Evolutionary conservation across 2,888 invertebrate species (phyloP), one percentile per base, ranked within the genome.

Genomic region (Nymphalis c-album): DNA sequence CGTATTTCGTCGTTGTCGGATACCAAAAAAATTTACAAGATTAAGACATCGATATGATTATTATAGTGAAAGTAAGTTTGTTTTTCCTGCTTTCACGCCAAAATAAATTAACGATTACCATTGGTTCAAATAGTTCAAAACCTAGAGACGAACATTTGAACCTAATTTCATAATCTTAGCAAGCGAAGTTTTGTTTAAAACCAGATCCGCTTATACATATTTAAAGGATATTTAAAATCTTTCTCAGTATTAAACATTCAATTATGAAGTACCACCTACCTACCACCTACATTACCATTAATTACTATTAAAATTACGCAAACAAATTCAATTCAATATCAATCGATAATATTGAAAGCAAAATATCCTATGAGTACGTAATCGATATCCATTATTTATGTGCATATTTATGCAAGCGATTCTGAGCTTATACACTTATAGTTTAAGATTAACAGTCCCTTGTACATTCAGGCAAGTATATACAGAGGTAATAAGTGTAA

Each of bases 251-350:
- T 40, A 57, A 40, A 31, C 53, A 55, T 55, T 57, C 18, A 57
- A 57, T 40, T 57, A 18, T 18, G 40, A 57, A 10, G 26, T 18
- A 50, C 53, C 40, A 57, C 57, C 57, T 69, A 69, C 60, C 66
- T 63, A 61, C 71, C 71, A 71, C 76, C 76, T 70, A 77, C 75
- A 59, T 55, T 35, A 55, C 48, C 55, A 72, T 73, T 75, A 74
- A 76, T 76, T 77, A 73, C 70, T 62, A 72, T 73, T 64, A 66
- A 48, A 74, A 65, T 73, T 67, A 71, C 69, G 73, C 72, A 73
- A 74, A 74, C 65, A 48, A 69, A 71, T 63, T 68, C 63, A 51
- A 64, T 74, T 60, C 67, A 71, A 74, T 75, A 72, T 70, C 70
- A 72, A 74, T 76, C 74, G 71, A 53, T 65, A 64, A 71, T 72